A percentile compares a stretch with the other conserved stretches of the same genome.
These are phyloP conservation scores for Temnothorax unifasciatus DNA, from an alignment of 2,888 invertebrate species.

Conservation along the genomic window DNA sequence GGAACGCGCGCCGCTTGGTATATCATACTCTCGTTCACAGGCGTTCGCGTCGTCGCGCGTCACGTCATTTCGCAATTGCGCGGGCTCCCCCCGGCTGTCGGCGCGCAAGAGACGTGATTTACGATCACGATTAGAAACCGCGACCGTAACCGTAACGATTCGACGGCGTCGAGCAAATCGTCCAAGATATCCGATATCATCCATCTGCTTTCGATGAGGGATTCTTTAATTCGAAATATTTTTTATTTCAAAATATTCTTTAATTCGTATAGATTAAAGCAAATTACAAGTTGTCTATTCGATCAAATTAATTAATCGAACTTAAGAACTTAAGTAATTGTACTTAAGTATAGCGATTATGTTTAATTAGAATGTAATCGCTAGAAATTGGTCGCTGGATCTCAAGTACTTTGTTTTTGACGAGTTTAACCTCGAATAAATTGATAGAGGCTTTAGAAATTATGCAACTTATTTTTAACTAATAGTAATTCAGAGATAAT, in stretches of 20 bases:
- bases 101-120: conserved; percentile 41
- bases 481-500: not conserved
- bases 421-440: not conserved
- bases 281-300: not conserved
- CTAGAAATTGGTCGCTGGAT: not conserved
- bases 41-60: conserved; percentile 67
- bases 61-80: conserved; percentile 70
- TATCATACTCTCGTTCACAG: conserved; percentile 69
- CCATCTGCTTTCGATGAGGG: not conserved
- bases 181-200: not conserved
- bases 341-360: not conserved
- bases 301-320: not conserved
- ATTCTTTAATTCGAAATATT: not conserved
- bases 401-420: not conserved
- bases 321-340: not conserved
- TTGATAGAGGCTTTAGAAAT: not conserved
- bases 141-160: conserved; percentile 42
- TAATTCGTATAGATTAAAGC: not conserved
- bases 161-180: conserved; percentile 30
- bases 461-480: not conserved
- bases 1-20: conserved; percentile 64
- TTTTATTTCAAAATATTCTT: not conserved
- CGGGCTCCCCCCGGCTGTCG: conserved; percentile 41
- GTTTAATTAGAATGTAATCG: not conserved
- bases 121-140: conserved; percentile 44